Conservation (phyloP, 92 coral and sea anemone species). For the Palythoa grandiflora region DNA sequence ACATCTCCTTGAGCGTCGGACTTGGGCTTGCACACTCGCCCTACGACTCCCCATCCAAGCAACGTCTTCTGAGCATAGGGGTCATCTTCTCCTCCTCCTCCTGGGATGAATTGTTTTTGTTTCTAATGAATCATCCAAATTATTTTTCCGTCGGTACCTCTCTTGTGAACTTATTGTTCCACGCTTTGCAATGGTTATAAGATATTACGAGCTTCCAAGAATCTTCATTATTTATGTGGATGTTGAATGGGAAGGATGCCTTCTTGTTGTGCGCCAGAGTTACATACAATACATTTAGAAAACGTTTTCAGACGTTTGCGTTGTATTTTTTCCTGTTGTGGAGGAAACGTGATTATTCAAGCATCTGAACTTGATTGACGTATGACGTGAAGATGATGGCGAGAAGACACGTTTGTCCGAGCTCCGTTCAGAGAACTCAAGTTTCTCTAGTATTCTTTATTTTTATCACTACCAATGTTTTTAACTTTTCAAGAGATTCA, state of each 20-base stretch:
- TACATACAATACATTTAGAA: neutral
- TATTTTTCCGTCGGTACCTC: neutral
- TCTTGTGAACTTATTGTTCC: neutral
- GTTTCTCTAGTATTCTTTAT: constrained; percentile 4
- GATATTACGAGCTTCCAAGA: neutral
- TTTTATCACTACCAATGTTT: neutral
- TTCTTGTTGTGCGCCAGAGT: constrained; percentile 3
- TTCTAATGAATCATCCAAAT: neutral
- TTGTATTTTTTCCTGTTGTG: neutral
- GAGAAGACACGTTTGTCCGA: constrained; percentile 7
- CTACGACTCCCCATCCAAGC: constrained; percentile 38
- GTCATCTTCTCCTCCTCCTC: constrained; percentile 21
- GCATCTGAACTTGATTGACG: no score
- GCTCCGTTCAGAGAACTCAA: constrained; percentile 5
- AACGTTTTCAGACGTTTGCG: constrained; percentile 24
- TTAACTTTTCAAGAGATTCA: neutral
- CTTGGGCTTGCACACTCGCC: constrained; percentile 1
- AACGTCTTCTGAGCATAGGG: constrained; percentile 23
- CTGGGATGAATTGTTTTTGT: neutral
- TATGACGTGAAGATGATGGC: neutral
- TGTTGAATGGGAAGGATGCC: neutral
- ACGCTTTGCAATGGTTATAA: neutral
- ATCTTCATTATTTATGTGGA: neutral
- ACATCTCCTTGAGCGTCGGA: neutral
- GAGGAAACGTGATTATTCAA: no score